phyloP scores from a whole-genome alignment of 2,888 invertebrate genomes.

The Apodemia hepburni region DNA sequence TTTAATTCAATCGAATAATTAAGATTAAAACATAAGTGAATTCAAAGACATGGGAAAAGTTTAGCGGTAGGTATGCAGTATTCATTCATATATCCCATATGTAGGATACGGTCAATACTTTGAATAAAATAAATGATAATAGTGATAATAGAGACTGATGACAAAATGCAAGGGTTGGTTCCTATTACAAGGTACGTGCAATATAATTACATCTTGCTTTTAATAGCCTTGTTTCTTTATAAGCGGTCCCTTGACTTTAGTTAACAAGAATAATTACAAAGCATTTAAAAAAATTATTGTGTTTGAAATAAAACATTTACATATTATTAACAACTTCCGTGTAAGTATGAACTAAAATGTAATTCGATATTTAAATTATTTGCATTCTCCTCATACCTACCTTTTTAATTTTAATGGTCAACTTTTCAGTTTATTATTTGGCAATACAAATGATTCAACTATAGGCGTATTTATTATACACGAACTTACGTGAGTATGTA shows the following conservation, averaged over 20 bases:
- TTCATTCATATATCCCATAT: too few species aligned
- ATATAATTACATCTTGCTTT: neutral
- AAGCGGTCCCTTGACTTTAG: conserved; percentile 19
- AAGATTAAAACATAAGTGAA: too few species aligned
- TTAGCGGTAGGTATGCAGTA: too few species aligned
- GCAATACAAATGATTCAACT: too few species aligned
- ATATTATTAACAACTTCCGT: neutral
- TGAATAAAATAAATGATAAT: too few species aligned
- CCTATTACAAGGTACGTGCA: neutral
- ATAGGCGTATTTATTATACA: too few species aligned
- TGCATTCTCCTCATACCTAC: neutral
- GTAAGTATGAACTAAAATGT: neutral
- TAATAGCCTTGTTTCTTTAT: conserved; percentile 29
- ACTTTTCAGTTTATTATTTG: too few species aligned
- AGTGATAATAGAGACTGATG: neutral
- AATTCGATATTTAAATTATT: neutral
- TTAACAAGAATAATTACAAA: conserved; percentile 1
- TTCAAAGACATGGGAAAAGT: too few species aligned
- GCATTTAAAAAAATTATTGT: conserved; percentile 13
- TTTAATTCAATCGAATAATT: too few species aligned
- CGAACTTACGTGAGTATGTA: too few species aligned
- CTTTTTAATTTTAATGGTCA: too few species aligned
- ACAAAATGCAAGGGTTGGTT: neutral
- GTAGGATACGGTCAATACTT: too few species aligned
- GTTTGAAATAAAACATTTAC: conserved; percentile 6